Percentiles rank a stretch among this genome's conserved stretches.
Conservation (phyloP, 2,797 vertebrate genomes). For the Carapus acus region DNA sequence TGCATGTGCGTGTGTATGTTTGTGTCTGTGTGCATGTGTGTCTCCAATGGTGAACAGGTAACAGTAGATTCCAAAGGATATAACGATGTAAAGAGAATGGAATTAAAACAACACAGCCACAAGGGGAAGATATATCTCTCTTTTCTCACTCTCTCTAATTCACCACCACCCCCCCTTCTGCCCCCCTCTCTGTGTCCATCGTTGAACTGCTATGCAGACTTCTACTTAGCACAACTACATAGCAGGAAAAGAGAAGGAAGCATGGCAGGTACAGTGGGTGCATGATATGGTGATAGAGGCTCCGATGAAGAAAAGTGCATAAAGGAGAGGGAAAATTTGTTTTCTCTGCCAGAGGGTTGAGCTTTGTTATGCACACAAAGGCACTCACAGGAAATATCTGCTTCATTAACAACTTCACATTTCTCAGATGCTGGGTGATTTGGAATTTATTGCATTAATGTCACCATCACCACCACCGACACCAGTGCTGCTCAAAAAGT, state of each 20-base stretch:
- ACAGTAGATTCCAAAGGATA: constrained; percentile 66
- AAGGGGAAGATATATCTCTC: constrained; percentile 44
- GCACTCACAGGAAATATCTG: no score
- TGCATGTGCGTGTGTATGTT: constrained; percentile 7
- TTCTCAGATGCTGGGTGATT: no score
- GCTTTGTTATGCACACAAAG: neutral
- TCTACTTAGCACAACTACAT: constrained; percentile 52
- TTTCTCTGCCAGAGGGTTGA: neutral
- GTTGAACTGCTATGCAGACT: constrained; percentile 50
- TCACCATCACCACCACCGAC: no score
- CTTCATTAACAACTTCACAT: no score
- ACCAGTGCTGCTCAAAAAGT: no score
- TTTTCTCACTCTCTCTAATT: constrained; percentile 29
- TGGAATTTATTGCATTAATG: no score
- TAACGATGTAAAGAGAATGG: constrained; percentile 67
- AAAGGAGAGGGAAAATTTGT: constrained; percentile 1
- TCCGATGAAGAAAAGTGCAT: constrained; percentile 4
- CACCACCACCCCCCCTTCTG: neutral
- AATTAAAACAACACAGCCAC: constrained; percentile 67
- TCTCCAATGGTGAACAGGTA: constrained; percentile 27
- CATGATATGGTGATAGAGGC: constrained; percentile 24
- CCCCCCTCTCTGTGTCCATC: constrained; percentile 10
- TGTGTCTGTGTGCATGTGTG: constrained; percentile 5
- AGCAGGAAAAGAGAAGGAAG: constrained; percentile 28
- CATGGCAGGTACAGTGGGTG: constrained; percentile 15